Base-by-base conservation (phyloP, 2,113 vertebrate species). In the Chionodraco myersi region DNA sequence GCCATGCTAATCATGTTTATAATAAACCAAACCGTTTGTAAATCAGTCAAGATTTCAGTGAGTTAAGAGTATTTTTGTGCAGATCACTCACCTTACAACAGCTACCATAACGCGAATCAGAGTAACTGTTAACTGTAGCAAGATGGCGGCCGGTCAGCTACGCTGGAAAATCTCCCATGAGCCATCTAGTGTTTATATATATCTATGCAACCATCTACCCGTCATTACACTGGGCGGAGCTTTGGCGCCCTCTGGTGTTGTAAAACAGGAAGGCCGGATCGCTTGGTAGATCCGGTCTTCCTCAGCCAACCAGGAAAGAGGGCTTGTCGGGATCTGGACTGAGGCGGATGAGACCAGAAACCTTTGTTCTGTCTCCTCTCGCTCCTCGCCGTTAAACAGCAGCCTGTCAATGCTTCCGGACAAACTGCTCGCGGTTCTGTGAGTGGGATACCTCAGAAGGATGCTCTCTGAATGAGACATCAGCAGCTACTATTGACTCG, bases 281-380 rank as follows among this genome's bases (percentile, higher is more conserved):
- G 23, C 72, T 8, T 8, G 77, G 69, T 75, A 63, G 89, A 90
- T 87, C 91, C 87, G 92, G 92, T 91, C 90, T 90, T 88, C 88
- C 77, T 89, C 90, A 93, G 88, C 93, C 91, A 94, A 92, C 92
- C 89, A 91, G 91, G 92, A 88, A 92, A 89, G 89, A 90, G 87
- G 90, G 91, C 70, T 92, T 91, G 87, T 86, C 86, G 84, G 79
- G 92, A 93, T 94, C 91, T 88, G 93, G 90, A 92, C 91, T 89
- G 86, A 92, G 82, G 92, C 92, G 91, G 91, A 92, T 90, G 84
- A 89, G 92, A 92, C 93, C 92, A 92, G 91, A 88, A 90, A 92
- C 91, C 90, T 88, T 93, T 92, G 92, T 94, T 92, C 91, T 77
- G 85, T 62, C 47, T 77, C 77, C 72, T 58, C 65, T 30, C 30